A percentile compares a stretch with the other conserved stretches of the same genome.
phyloP scores from a whole-genome alignment of 2,113 vertebrate species.

The Ptilorrhoa leucosticta region DNA sequence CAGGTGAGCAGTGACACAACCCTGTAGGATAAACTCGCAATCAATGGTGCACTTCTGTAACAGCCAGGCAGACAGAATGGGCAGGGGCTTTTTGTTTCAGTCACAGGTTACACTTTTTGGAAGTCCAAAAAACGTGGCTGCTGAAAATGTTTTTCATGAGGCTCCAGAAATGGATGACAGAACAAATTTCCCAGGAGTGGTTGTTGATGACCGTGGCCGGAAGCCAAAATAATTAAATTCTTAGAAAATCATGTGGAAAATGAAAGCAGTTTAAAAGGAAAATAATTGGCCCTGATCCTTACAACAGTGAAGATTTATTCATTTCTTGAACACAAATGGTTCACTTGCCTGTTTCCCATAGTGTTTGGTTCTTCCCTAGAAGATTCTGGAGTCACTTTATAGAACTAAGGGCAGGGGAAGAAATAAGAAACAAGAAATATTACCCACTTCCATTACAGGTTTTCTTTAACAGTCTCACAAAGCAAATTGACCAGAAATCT shows the following conservation, averaged over 20 bases:
- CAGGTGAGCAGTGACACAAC: neutral
- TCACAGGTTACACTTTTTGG: neutral
- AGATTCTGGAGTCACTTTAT: neutral
- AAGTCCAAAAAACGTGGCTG: neutral
- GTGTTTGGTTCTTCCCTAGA: neutral
- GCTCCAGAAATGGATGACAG: neutral
- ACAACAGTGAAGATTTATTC: neutral
- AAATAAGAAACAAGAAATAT: neutral
- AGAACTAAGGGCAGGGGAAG: neutral
- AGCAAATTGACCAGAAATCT: neutral
- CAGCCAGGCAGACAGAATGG: neutral
- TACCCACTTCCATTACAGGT: neutral
- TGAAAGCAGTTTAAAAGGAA: neutral
- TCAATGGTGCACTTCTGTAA: neutral
- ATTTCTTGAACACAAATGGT: neutral
- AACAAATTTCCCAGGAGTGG: neutral
- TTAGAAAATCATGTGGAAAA: neutral
- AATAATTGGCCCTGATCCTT: neutral
- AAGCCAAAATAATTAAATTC: neutral
- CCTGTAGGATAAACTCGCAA: neutral
- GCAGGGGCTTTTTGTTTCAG: neutral
- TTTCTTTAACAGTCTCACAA: neutral
- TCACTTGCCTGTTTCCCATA: neutral
- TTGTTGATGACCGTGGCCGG: neutral
- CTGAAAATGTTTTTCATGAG: neutral